Evolutionary conservation across 2,113 vertebrate genomes (phyloP), one percentile per base, ranked within the genome.

Genomic region (Chaetodon trifascialis): DNA sequence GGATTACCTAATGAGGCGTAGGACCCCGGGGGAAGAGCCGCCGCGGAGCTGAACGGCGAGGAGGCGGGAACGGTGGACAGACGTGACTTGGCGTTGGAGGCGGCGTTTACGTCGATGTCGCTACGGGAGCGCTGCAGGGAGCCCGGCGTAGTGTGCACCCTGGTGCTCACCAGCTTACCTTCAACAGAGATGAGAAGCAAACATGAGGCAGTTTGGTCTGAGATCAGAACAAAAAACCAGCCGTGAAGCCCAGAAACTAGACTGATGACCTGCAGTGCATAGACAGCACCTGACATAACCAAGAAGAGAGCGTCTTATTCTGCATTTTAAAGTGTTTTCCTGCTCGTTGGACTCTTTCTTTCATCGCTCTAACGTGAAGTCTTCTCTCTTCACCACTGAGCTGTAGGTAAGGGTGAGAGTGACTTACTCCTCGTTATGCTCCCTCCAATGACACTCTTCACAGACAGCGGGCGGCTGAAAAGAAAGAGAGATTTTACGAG

Each of bases 101-200:
- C 98, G 11, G 98, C 98, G 5, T 99, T 99, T 70, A 99, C 98
- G 0, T 99, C 98, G 8, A 99, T 95, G 87, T 99, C 98, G 21
- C 98, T 99, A 58, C 98, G 97, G 84, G 98, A 99, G 11, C 98
- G 97, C 90, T 99, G 98, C 62, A 99, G 97, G 73, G 98, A 97
- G 60, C 98, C 96, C 0, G 98, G 94, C 0, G 97, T 95, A 15
- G 96, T 94, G 38, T 95, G 88, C 21, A 95, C 95, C 91, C 97
- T 96, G 90, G 95, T 92, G 90, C 96, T 95, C 83, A 97, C 95
- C 72, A 97, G 95, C 83, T 97, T 98, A 92, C 96, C 97, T 98
- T 92, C 67, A 85, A 86, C 42, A 71, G 71, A 91, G 21, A 80
- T 51, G 3, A 49, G 0, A 38, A 1, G 5, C 5, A 34, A 30